Base-by-base conservation (phyloP, 1,140 invertebrate species). In the Cyphomyrmex costatus region DNA sequence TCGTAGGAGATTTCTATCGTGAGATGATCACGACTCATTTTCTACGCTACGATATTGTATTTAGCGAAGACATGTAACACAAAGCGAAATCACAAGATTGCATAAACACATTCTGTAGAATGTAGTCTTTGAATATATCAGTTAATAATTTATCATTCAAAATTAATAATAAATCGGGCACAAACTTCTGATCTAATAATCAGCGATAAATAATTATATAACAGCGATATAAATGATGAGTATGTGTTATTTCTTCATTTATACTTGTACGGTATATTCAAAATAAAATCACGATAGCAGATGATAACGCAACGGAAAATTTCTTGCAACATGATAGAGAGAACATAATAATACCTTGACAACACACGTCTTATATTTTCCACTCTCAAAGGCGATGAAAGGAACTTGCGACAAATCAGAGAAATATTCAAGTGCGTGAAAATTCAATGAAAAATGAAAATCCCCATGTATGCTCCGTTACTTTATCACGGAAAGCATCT, bases 391-490 rank as follows among this genome's bases (percentile, higher is more conserved):
- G n/a, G 21, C 6, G 21, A 12, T 10, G 14, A 60, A 80, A 42
- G 1, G 24, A 19, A 42, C 8, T 42, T 36, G 16, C 36, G 46
- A 60, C 66, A 58, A 73, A 73, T 60, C 24, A 24, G 1, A 16
- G n/a, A 83, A 19, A 33, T 21, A 49, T n/a, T 7, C 19, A 27
- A 46, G 5, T 36, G 14, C n/a, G 30, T n/a, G 53, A 60, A 60
- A 74, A 83, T 74, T 24, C 36, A 49, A 74, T 49, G 27, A 27
- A 83, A 74, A 83, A 83, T 83, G n/a, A 83, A 80, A 80, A 83
- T 74, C 36, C 53, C 79, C 27, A n/a, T n/a, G 36, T 49, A 82
- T 21, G 36, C 24, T 74, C 21, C n/a, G 24, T 74, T 60, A 83
- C 36, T 83, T 73, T 74, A 61, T 83, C 79, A 71, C 16, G 19